These are phyloP conservation scores for Heliconius ethilla DNA, from an alignment of 2,888 invertebrate genomes.

Conservation along the genomic window DNA sequence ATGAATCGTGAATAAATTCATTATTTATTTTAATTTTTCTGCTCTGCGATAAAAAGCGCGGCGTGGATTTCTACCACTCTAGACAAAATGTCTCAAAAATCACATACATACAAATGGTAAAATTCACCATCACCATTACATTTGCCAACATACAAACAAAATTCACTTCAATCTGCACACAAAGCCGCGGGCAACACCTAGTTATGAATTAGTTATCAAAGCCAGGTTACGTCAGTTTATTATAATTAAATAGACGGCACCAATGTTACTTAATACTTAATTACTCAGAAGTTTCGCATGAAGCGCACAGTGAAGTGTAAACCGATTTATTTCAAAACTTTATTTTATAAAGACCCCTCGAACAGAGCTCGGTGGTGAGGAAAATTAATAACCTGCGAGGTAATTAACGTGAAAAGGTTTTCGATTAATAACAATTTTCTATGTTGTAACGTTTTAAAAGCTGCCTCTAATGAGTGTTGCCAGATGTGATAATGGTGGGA, in stretches of 20 bases:
- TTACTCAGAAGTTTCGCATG: constrained; percentile 28
- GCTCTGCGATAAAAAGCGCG: too few species aligned
- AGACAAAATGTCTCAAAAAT: too few species aligned
- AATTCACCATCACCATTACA: too few species aligned
- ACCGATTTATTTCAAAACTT: constrained; percentile 34
- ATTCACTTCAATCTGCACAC: background rate
- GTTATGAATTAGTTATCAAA: background rate
- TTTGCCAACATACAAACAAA: too few species aligned
- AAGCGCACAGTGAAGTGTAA: constrained; percentile 33
- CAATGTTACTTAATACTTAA: constrained; percentile 30
- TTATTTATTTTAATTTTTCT: too few species aligned
- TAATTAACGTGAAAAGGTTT: constrained; percentile 35
- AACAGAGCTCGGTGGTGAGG: constrained; percentile 34
- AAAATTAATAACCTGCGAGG: constrained; percentile 35
- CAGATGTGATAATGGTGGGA: background rate
- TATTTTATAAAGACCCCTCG: constrained; percentile 32
- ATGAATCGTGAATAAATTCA: too few species aligned
- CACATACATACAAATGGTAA: too few species aligned
- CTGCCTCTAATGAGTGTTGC: constrained; percentile 2
- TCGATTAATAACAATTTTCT: constrained; percentile 32
- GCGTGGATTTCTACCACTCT: too few species aligned
- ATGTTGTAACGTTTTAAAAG: constrained; percentile 23
- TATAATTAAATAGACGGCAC: constrained; percentile 25
- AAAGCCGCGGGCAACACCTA: background rate
- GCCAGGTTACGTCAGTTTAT: constrained; percentile 10